Base-by-base conservation (phyloP, 53 echinoderm and acorn worm species). In the Antedon mediterranea region DNA sequence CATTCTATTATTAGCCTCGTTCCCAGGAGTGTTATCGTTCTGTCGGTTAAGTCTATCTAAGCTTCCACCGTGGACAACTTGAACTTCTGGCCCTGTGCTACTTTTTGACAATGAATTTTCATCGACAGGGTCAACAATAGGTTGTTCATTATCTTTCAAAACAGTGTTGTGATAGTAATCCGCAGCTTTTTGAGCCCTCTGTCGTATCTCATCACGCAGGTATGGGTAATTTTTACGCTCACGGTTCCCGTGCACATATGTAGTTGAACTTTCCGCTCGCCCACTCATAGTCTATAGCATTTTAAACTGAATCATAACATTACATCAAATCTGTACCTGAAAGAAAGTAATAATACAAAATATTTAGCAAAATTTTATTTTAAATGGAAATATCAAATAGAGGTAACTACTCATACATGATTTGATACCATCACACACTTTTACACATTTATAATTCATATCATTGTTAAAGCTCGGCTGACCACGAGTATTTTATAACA, bases 151-250 rank as follows among this genome's bases (percentile, higher is more conserved):
- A 33, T 87, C 83, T 77, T 86, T 86, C 44, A 88, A 76, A 70
- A 88, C 88, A 34, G 83, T 88, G 43, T 78, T 88, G 82, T 91
- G 91, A 82, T 91, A 91, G 74, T 91, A 91, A 31, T 91, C 88
- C 0, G 91, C 91, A 85, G 88, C 88, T 79, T 91, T 86, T 37
- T 80, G 43, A 0, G 91, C 91, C 82, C 86, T 84, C 71, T 88
- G 85, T 43, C 91, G 75, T 9, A 86, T 88, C 29, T 78, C 83
- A 78, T 91, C 86, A 32, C 88, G 79, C 43, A 85, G 75, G 70
- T 91, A 84, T 30, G 85, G 80, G 83, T 82, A 80, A 30, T 79
- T 18, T 43, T 57, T 57, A 18, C 15, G 57, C 23, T 57, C 57
- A 23, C 57, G 57, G 23, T 18, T 57, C 14, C 57, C 57, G 57